Conservation (phyloP, 2,888 invertebrate species). For the Drosophila affinis region DNA sequence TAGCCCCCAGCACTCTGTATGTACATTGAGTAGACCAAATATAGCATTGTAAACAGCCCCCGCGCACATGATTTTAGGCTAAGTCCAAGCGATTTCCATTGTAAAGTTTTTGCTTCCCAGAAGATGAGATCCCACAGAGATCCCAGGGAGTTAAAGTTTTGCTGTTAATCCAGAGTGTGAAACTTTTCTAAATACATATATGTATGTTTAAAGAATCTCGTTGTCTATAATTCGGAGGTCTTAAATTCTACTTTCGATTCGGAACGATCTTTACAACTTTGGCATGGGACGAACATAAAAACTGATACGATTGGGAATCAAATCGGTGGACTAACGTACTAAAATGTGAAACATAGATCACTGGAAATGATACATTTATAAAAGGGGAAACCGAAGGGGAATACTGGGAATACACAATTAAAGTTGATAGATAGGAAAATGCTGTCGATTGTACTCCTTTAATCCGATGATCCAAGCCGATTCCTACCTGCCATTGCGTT, state of each 20-base stretch:
- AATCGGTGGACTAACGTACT: conserved; percentile 24
- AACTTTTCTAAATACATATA: conserved; percentile 26
- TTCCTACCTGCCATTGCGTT: conserved; percentile 64
- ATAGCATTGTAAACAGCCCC: conserved; percentile 64
- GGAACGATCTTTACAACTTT: conserved; percentile 67
- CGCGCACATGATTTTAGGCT: conserved; percentile 53
- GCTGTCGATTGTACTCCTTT: conserved; percentile 3
- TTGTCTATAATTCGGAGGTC: conserved; percentile 34
- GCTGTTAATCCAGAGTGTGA: neutral
- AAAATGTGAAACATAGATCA: conserved; percentile 22
- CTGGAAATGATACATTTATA: conserved; percentile 1
- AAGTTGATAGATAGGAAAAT: conserved; percentile 5
- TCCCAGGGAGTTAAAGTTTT: neutral
- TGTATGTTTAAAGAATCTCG: conserved; percentile 27
- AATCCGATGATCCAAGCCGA: neutral
- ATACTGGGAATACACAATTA: neutral
- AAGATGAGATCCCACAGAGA: conserved; percentile 3
- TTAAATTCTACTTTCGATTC: conserved; percentile 47
- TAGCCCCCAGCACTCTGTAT: conserved; percentile 43
- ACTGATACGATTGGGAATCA: conserved; percentile 25
- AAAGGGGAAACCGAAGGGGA: too few relatives aligned
- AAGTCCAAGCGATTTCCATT: conserved; percentile 68
- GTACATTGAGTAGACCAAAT: conserved; percentile 79
- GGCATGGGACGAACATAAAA: conserved; percentile 48
- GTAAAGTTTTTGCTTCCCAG: conserved; percentile 71